phyloP scores from a whole-genome alignment of 2,797 vertebrate species.

The Oceanodroma leucorhoa region DNA sequence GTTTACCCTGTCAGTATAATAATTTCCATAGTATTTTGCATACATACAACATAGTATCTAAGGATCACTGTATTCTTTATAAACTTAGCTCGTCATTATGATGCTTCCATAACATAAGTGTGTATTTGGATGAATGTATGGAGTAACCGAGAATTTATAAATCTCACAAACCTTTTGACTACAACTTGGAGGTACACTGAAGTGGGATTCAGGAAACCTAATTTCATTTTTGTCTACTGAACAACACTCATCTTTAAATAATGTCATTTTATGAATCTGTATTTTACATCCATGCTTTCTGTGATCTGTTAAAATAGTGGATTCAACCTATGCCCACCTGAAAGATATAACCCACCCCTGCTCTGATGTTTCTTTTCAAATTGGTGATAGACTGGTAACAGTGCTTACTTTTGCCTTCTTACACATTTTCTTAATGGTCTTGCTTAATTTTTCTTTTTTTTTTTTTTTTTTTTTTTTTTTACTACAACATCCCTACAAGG shows the following conservation, averaged over 20 bases:
- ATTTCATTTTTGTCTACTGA: neutral
- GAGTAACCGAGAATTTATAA: neutral
- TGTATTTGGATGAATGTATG: neutral
- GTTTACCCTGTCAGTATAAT: neutral
- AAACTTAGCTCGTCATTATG: neutral
- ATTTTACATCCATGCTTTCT: neutral
- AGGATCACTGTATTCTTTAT: neutral
- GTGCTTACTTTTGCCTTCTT: neutral
- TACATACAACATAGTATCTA: neutral
- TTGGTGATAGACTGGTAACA: neutral
- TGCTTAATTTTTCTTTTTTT: neutral
- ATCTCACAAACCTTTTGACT: neutral
- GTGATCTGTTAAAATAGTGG: neutral
- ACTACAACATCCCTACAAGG: neutral
- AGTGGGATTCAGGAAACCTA: neutral
- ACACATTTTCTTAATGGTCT: neutral
- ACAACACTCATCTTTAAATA: neutral
- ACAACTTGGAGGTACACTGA: neutral
- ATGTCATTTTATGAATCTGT: neutral
- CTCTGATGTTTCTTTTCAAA: neutral
- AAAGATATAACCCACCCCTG: neutral
- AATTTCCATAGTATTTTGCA: neutral
- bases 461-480: neutral
- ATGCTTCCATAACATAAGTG: neutral
- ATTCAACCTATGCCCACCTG: neutral